Evolutionary conservation across 2,113 vertebrate genomes (phyloP), one percentile per base, ranked within the genome.

Genomic region (Hylia prasina): DNA sequence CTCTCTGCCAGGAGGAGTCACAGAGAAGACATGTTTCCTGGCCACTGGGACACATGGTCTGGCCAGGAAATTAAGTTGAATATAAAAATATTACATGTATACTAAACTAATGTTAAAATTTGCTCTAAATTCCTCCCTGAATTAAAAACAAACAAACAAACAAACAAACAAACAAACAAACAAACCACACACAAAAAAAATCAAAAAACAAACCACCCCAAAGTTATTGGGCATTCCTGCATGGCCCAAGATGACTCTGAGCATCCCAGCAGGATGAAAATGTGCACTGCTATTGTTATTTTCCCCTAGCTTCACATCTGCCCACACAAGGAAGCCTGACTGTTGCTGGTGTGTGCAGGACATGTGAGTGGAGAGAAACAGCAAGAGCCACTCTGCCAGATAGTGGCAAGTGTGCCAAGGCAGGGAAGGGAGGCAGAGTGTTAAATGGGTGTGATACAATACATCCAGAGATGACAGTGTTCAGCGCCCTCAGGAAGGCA

Each of bases 381-480:
- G 40, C 17, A 68, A 50, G 31, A 85, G 7, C 18, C 23, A 27
- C 15, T 51, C 44, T 20, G 9, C 17, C 7, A 7, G 22, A 10
- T 0, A 61, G 21, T 3, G 3, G 31, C n/a, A 22, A 66, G 30
- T 15, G 33, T 80, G 30, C 30, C 35, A 54, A 40, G 54, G 60
- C 4, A 5, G 25, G 22, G 30, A 57, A 22, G n/a, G 11, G n/a
- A 73, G 39, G 22, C n/a, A 68, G 45, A 57, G 27, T 28, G 33
- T 40, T 45, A 50, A 50, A 65, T 7, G 33, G n/a, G 6, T 45
- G 13, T 47, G 30, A 37, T n/a, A n/a, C 18, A 27, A 39, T 9
- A 33, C 9, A 40, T 7, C 13, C 8, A 22, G 39, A 31, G 5
- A 17, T 0, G 0, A 14, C 15, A 33, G 9, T 4, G 24, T 25